Base-by-base conservation (phyloP, 2,888 invertebrate species). In the Allophyes oxyacanthae region DNA sequence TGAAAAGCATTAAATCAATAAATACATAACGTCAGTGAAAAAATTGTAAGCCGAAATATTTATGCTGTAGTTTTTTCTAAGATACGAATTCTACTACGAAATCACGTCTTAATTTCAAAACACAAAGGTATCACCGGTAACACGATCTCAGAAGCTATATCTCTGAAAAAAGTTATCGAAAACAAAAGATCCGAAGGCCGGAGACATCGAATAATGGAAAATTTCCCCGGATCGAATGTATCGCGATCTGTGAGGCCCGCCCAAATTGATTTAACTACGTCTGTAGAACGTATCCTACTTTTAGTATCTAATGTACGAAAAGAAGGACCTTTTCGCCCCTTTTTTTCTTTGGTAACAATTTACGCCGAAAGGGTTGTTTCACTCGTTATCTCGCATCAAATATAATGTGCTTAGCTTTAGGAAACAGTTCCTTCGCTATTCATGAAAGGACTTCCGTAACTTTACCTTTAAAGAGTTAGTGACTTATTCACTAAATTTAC, bases 201-300 rank as follows among this genome's bases (percentile, higher is more conserved):
- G 64, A 72, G 72, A 72, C 69, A 40, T 49, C 34, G 53, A 63
- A 81, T 81, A 84, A 85, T 82, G 78, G 79, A 78, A 78, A 72
- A 78, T 78, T 80, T 76, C 70, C 70, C 63, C 75, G 52, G 13
- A 45, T 41, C 32, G 69, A 77, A 83, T 84, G 82, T 84, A 85
- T 83, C 82, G 82, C 78, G 75, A 83, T 79, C 72, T 78, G 52
- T 60, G 60, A 41, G 82, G 82, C 81, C 84, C 84, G 50, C 63
- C 72, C 68, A 84, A 88, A 89, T 88, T 86, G 86, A 87, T 86
- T 87, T 84, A 86, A 83, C 80, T 78, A 76, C 61, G 65, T 68
- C 64, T 61, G 69, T 62, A 43, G 71, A 78, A 75, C 71, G 74
- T 81, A 77, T 76, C 78, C 78, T 73, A 71, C 75, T 78, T 77